Evolutionary conservation across 2,888 invertebrate genomes (phyloP), one percentile per base, ranked within the genome.

Genomic region (Rhorus exstirpatorius): DNA sequence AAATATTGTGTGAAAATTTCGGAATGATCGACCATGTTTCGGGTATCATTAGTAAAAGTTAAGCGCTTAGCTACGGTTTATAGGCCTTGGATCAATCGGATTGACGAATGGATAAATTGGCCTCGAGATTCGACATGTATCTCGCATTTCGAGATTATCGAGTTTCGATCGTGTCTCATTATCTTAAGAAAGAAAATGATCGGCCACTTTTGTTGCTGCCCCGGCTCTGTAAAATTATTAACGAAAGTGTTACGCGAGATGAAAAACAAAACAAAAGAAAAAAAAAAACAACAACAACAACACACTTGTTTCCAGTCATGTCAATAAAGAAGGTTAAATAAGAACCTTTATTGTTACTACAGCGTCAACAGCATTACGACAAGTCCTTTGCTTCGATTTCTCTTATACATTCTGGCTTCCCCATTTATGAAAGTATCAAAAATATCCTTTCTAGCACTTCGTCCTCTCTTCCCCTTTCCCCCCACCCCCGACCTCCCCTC

Each of bases 361-460:
- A 90, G 88, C 88, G 84, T 90, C 88, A 90, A 90, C 90, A 90
- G 88, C 86, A 84, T 89, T 89, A 89, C 86, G 88, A 90, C 88
- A 89, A 87, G 86, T 91, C 89, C 88, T 89, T 89, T 87, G 87
- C 88, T 89, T 87, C 84, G 88, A 55, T 55, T 88, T 89, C 87
- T 86, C 89, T 88, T 89, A 88, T 89, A 88, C 89, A 90, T 89
- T 87, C 89, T 86, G 88, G 88, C 89, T 89, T 87, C 87, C 88
- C 88, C 88, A 87, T 90, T 92, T 94, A 94, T 94, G 93, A 94
- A 94, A 94, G 94, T 94, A 94, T 94, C 94, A 94, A 94, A 94
- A 94, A 94, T 94, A 94, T 94, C 93, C 93, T 91, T 93, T 93
- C 93, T 93, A 91, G 89, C 92, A 89, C 89, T 88, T 21, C 24